Conservation (phyloP, 1,140 invertebrate species). For the Araneus ventricosus region DNA sequence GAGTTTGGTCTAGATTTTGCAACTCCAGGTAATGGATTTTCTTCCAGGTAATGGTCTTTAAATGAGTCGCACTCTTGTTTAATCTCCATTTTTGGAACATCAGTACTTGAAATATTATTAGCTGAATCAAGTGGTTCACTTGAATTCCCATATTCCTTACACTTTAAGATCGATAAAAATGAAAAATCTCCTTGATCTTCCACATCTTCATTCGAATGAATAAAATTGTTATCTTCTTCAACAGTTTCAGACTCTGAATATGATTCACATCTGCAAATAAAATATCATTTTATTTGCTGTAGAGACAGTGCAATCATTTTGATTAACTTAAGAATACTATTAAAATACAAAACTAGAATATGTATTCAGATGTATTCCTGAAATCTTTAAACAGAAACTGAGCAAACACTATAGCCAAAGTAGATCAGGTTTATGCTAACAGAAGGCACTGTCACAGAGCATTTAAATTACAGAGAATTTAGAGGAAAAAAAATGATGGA, state of each 20-base stretch:
- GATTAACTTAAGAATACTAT: not conserved
- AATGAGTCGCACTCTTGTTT: not conserved
- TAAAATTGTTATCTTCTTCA: not conserved
- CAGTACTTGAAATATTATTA: not conserved
- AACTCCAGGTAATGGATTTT: not conserved
- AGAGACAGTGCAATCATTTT: too few relatives aligned
- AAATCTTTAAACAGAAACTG: too few relatives aligned
- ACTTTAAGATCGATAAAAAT: not conserved
- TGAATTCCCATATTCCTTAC: not conserved
- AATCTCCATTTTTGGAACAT: not conserved
- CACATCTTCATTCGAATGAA: not conserved
- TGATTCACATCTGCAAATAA: not conserved
- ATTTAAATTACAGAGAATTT: too few relatives aligned
- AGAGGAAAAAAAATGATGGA: too few relatives aligned
- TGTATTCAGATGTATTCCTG: too few relatives aligned
- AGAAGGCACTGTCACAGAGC: too few relatives aligned
- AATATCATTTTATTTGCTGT: too few relatives aligned
- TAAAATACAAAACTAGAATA: too few relatives aligned
- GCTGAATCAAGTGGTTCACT: not conserved
- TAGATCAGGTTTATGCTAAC: too few relatives aligned
- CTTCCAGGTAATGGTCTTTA: too few relatives aligned
- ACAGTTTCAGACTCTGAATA: not conserved
- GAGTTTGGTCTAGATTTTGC: not conserved
- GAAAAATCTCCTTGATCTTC: not conserved
- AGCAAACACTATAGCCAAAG: too few relatives aligned